Base-by-base conservation (phyloP, 2,888 invertebrate genomes). In the Spatulosminthurus flaviceps region DNA sequence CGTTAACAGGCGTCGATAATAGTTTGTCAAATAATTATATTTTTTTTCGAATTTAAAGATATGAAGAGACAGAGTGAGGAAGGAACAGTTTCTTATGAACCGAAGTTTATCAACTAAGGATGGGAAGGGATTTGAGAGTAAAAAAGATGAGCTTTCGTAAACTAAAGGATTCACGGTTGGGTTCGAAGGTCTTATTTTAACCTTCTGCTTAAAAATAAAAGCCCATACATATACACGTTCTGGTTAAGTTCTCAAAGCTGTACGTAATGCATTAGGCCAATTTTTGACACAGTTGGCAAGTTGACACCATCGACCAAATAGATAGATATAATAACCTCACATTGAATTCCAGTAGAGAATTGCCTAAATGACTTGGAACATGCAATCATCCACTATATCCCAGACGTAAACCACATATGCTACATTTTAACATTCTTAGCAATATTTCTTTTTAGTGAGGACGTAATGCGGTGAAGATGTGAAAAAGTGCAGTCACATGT, bases 241-340 rank as follows among this genome's bases (percentile, higher is more conserved):
- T n/a, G n/a, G n/a, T n/a, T n/a, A 34, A 9, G 34, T 9, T 29
- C 13, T 28, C n/a, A n/a, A n/a, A 70, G 24, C 1, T 69, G 28
- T 70, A 7, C 13, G 41, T 41, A 70, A 70, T 70, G 11, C 41
- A 41, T 41, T 70, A 29, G 41, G 22, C 70, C n/a, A 70, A 70
- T 42, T 28, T 70, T 70, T 77, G 77, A 77, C 77, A 77, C 77
- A 77, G 77, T 77, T 77, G 77, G 77, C 77, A 77, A 77, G 66
- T 34, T 75, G 75, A 43, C 75, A 66, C 43, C 64, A 75, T 75
- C 75, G 75, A 64, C 75, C 64, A 75, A 64, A 64, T 51, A 51
- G 51, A 51, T 51, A 13, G 51, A 51, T 51, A 13, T 51, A 19
- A 64, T 26, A 64, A 22, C 11, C 16, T 26, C 64, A 64, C 24